A percentile compares a stretch with the other conserved stretches of the same genome.
These are phyloP conservation scores for Premnoplex brunnescens DNA, from an alignment of 2,797 vertebrate species.

Conservation along the genomic window DNA sequence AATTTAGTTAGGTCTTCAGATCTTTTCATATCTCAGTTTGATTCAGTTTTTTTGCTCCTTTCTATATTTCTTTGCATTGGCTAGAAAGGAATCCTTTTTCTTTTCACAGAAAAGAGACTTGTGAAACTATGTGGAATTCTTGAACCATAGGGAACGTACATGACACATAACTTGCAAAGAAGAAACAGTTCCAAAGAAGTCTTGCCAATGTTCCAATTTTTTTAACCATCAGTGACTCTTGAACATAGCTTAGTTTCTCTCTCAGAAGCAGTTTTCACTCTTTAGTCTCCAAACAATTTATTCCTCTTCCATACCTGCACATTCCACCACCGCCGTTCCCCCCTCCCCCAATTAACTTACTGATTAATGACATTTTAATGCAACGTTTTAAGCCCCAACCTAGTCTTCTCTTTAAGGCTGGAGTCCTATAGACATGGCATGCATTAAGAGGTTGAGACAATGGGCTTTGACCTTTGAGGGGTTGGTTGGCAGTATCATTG, in stretches of 20 bases:
- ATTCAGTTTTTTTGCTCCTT: background rate
- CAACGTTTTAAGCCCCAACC: background rate
- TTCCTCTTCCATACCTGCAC: background rate
- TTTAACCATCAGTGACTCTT: background rate
- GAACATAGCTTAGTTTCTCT: background rate
- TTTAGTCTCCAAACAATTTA: background rate
- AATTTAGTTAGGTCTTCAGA: background rate
- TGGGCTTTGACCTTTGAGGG: background rate
- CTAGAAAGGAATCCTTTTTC: background rate
- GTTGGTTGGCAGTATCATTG: no score
- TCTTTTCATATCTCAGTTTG: background rate
- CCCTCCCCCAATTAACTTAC: background rate
- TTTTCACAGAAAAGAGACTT: background rate
- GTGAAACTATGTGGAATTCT: background rate
- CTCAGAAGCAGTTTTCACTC: background rate
- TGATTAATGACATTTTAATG: background rate
- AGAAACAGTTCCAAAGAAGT: background rate
- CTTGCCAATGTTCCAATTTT: background rate
- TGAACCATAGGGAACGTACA: background rate
- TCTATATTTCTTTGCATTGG: background rate
- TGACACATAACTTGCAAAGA: background rate
- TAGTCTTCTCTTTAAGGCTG: background rate
- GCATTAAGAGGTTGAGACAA: background rate
- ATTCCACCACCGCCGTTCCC: background rate
- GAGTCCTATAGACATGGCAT: accelerated